A percentile compares a stretch with the other conserved stretches of the same genome.
phyloP scores from a whole-genome alignment of 2,113 vertebrate genomes.

The Daphoenositta chrysoptera region DNA sequence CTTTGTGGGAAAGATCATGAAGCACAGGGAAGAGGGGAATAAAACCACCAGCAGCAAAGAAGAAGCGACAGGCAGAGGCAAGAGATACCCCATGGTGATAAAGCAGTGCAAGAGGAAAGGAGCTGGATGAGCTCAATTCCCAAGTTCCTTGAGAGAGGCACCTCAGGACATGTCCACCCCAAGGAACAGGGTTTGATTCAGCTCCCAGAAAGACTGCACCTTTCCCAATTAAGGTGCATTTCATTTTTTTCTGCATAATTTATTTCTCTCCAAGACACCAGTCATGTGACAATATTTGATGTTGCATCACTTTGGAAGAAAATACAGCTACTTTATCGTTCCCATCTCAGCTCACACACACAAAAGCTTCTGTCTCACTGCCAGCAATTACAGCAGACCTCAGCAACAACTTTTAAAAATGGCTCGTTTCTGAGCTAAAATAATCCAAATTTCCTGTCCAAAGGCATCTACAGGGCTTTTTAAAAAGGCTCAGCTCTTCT shows the following conservation, averaged over 20 bases:
- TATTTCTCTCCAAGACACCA: slow-evolving; percentile 30
- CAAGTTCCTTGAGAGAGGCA: not conserved
- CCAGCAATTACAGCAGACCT: slow-evolving; percentile 55
- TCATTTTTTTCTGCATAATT: slow-evolving; percentile 69
- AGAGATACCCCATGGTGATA: not conserved
- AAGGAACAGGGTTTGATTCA: not conserved
- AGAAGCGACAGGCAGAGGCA: not conserved
- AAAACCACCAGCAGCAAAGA: slow-evolving; percentile 27
- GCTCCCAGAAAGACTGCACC: slow-evolving; percentile 8
- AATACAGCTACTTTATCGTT: slow-evolving; percentile 26
- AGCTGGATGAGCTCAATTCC: not conserved
- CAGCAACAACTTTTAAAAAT: slow-evolving; percentile 36
- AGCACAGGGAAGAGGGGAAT: not conserved
- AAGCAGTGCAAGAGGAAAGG: not conserved
- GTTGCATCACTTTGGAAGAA: slow-evolving; percentile 51
- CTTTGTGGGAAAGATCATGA: not conserved
- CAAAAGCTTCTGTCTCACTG: slow-evolving; percentile 27
- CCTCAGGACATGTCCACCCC: not conserved
- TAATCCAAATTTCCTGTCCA: slow-evolving; percentile 16
- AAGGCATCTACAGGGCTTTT: not conserved
- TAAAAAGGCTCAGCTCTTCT: not conserved
- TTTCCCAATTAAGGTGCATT: slow-evolving; percentile 65
- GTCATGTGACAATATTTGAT: slow-evolving; percentile 56
- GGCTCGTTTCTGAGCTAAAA: slow-evolving; percentile 31
- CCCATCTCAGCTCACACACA: slow-evolving; percentile 12